A percentile compares a stretch with the other conserved stretches of the same genome.
These are phyloP conservation scores for Epiperipatus broadwayi DNA, from an alignment of 2,888 invertebrate genomes.

Conservation along the genomic window DNA sequence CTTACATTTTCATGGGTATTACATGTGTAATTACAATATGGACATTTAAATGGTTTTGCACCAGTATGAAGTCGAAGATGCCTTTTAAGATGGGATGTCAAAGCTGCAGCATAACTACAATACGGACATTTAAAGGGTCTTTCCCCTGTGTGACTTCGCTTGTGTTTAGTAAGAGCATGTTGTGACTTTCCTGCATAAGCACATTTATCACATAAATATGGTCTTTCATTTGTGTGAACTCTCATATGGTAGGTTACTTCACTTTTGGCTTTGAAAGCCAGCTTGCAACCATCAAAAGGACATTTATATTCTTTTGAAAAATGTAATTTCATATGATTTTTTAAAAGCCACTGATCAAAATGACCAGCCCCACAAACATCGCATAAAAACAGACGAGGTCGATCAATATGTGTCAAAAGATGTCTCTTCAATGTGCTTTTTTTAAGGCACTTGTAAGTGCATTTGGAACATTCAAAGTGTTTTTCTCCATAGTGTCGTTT, in stretches of 20 bases:
- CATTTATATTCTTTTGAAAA: constrained; percentile 18
- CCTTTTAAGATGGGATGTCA: constrained; percentile 24
- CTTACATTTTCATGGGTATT: constrained; percentile 56
- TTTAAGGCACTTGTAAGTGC: constrained; percentile 11
- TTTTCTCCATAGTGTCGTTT: constrained; percentile 21
- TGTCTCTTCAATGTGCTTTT: constrained; percentile 14
- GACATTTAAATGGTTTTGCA: constrained; percentile 28
- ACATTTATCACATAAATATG: constrained; percentile 18
- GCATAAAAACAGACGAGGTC: constrained; percentile 13
- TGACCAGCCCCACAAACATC: constrained; percentile 15
- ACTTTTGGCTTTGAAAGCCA: constrained; percentile 14
- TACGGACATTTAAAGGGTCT: constrained; percentile 26
- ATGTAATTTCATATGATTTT: constrained; percentile 19
- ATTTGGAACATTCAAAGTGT: constrained; percentile 20
- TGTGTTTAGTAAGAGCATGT: constrained; percentile 25
- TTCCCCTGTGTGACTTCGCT: constrained; percentile 25
- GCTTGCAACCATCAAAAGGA: constrained; percentile 13
- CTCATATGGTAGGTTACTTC: constrained; percentile 15
- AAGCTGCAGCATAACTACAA: constrained; percentile 27
- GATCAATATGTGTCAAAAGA: constrained; percentile 10
- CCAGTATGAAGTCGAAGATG: constrained; percentile 30
- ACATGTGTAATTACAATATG: constrained; percentile 44
- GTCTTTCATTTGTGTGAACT: constrained; percentile 14
- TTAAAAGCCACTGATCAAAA: constrained; percentile 19
- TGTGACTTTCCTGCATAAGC: constrained; percentile 21